Evolutionary conservation across 2,797 vertebrate species (phyloP), one percentile per base, ranked within the genome.

Genomic region (Taeniopygia guttata): DNA sequence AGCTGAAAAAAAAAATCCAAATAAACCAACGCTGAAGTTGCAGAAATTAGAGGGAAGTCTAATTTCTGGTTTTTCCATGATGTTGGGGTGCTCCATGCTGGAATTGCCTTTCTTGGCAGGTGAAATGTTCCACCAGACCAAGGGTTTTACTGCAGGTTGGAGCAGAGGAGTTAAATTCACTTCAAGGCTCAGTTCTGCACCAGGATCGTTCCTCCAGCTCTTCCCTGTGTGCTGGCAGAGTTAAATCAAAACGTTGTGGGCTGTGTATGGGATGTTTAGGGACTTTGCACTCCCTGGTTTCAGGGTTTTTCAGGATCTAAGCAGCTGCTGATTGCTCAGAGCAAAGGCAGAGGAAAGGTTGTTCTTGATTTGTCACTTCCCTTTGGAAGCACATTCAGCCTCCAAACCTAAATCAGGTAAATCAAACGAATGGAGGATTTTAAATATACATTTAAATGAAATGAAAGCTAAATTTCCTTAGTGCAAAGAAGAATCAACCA

Each of bases 161-260:
- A 5, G 1, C 1, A 1, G 10, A 0, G 32, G 63, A 55, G 21
- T 13, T 7, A 13, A 20, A 5, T 3, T 42, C 1, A 0, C 32
- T 55, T 55, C 22, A 6, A 29, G 59, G 27, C 25, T 16, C 0
- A 0, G 23, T 5, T 40, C 48, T 70, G 32, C 16, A 29, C 9
- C 0, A 8, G 43, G 30, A 3, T 52, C 49, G 17, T 29, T 55
- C 82, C 43, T 27, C 43, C 46, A 64, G 48, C 11, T 1, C 51
- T 42, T 74, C 38, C 43, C 26, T 4, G 5, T 2, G 0, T 8
- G n/a, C 40, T 49, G 21, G 29, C 52, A n/a, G 12, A 54, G 26
- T 46, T 0, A 20, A 59, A 30, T 40, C 11, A 30, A 8, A 72
- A 63, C n/a, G 12, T 8, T 16, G 1, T 16, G 3, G 3, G 11